Evolutionary conservation across 2,888 invertebrate species (phyloP).

Genomic region (Acrobasis repandana): DNA sequence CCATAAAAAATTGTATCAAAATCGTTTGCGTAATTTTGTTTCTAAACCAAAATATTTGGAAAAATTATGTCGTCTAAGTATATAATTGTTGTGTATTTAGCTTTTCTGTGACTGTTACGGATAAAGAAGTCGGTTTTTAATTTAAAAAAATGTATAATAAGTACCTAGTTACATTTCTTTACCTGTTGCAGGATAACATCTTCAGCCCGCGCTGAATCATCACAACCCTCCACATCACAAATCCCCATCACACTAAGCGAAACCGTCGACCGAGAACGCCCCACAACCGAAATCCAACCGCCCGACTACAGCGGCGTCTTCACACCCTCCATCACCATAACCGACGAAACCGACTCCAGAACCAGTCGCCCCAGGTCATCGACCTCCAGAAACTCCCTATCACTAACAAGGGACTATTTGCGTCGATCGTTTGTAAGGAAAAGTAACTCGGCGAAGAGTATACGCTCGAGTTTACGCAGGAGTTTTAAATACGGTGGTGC

Average conservation of each 20-base stretch:
- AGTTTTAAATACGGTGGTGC: conserved; percentile 72
- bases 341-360: conserved; percentile 60
- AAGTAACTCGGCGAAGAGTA: conserved; percentile 70
- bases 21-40: no score
- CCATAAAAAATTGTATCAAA: no score
- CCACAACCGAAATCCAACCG: conserved; percentile 42
- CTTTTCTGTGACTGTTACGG: no score
- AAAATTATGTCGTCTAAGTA: no score
- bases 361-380: conserved; percentile 45
- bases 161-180: no score
- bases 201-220: conserved; percentile 51
- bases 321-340: conserved; percentile 55
- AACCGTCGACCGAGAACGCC: conserved; percentile 56
- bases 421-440: conserved; percentile 70
- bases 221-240: conserved; percentile 53
- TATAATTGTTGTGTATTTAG: no score
- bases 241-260: conserved; percentile 73
- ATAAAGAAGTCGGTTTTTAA: no score
- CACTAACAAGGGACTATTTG: conserved; percentile 63
- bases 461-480: conserved; percentile 67
- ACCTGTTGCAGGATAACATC: conserved; percentile 63
- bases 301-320: conserved; percentile 54
- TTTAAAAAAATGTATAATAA: no score
- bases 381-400: conserved; percentile 59
- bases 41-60: no score